phyloP scores from a whole-genome alignment of 1,140 invertebrate species.

The Trichonephila clavata region DNA sequence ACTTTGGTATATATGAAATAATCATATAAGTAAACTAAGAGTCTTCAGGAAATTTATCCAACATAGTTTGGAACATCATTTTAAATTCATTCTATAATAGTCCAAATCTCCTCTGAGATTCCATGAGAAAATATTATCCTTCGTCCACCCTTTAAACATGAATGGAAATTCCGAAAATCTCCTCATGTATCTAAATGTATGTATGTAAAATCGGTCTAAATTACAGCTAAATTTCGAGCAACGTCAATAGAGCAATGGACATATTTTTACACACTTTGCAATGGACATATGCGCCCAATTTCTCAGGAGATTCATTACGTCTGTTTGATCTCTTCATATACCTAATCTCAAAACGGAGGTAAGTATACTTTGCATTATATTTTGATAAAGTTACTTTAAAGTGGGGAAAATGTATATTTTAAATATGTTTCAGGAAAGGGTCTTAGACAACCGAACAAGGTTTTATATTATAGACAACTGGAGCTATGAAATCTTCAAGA shows the following conservation, averaged over 20 bases:
- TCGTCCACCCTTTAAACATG: background rate
- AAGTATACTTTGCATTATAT: conserved; percentile 9
- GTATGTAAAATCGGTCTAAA: background rate
- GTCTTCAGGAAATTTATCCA: background rate
- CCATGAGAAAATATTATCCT: background rate
- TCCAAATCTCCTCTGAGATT: background rate
- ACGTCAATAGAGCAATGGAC: background rate
- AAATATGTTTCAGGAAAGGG: too few relatives aligned
- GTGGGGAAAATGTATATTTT: background rate
- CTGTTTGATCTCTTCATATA: conserved; percentile 13
- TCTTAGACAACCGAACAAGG: too few relatives aligned
- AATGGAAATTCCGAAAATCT: background rate
- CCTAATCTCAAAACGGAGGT: background rate
- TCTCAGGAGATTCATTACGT: conserved; percentile 5
- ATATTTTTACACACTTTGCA: background rate
- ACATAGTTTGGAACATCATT: background rate
- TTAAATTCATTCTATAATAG: background rate
- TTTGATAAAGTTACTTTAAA: background rate
- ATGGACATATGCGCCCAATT: background rate
- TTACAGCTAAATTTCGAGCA: background rate
- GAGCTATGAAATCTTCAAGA: too few relatives aligned
- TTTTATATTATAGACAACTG: too few relatives aligned
- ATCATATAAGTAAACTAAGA: background rate
- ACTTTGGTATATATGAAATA: too few relatives aligned
- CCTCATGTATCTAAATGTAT: background rate